Evolutionary conservation across 2,888 invertebrate genomes (phyloP).

Genomic region (Tetranychus truncatus): DNA sequence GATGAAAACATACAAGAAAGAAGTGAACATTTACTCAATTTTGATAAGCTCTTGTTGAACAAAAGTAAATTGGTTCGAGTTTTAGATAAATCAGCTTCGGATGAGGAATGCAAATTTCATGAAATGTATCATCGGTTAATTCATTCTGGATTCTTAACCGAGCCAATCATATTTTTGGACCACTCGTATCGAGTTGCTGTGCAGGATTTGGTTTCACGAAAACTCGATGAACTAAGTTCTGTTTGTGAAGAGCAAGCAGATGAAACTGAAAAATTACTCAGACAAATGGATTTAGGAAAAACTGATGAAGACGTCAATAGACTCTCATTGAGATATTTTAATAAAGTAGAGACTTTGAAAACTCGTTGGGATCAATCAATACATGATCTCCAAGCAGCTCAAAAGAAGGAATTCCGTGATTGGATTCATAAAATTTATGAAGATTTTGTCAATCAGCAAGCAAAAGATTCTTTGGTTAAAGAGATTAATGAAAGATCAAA

Average conservation of each 20-base stretch:
- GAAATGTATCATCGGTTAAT: conserved; percentile 50
- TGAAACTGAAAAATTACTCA: conserved; percentile 55
- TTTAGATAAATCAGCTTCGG: conserved; percentile 44
- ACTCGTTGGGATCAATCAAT: conserved; percentile 58
- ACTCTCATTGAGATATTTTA: conserved; percentile 48
- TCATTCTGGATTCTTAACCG: conserved; percentile 61
- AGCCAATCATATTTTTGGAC: conserved; percentile 69
- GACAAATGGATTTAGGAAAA: conserved; percentile 40
- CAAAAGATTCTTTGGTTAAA: not conserved
- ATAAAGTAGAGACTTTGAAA: conserved; percentile 51
- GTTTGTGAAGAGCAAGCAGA: conserved; percentile 45
- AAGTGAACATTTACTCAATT: conserved; percentile 4
- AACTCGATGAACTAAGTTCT: conserved; percentile 31
- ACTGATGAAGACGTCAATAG: conserved; percentile 66
- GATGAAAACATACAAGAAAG: not conserved
- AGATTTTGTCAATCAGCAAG: conserved; percentile 35
- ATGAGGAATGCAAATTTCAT: conserved; percentile 36
- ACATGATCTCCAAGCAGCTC: conserved; percentile 62
- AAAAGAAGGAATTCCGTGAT: conserved; percentile 64
- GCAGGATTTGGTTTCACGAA: conserved; percentile 49
- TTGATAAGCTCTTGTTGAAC: conserved; percentile 35
- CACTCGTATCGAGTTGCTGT: conserved; percentile 66
- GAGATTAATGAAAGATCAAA: conserved; percentile 31
- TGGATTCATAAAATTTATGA: conserved; percentile 69
- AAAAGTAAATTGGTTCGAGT: conserved; percentile 61